These are phyloP conservation scores for Watsonalla cultraria DNA, from an alignment of 2,888 invertebrate species.

Conservation along the genomic window DNA sequence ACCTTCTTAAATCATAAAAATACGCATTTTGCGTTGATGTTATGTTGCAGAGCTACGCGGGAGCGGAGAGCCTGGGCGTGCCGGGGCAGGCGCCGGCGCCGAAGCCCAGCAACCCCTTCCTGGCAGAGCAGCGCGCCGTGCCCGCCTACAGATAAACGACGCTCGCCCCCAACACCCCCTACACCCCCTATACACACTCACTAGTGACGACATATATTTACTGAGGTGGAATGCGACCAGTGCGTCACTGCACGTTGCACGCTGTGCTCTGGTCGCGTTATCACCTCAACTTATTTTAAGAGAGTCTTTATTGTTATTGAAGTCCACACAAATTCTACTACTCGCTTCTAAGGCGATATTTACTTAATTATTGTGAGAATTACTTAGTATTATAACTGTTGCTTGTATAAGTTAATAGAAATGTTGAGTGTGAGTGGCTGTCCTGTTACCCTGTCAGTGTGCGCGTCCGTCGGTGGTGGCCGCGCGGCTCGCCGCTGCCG, in stretches of 20 bases:
- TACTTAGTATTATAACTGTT: too few species aligned
- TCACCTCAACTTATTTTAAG: neutral
- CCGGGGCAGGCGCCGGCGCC: slow-evolving; percentile 52
- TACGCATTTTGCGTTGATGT: too few species aligned
- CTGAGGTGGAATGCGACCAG: neutral
- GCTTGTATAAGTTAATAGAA: too few species aligned
- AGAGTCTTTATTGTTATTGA: neutral
- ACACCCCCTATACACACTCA: slow-evolving; percentile 2
- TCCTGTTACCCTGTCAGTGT: too few species aligned
- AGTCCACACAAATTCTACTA: neutral
- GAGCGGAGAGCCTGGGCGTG: slow-evolving; percentile 62
- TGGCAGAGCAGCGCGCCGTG: slow-evolving; percentile 37
- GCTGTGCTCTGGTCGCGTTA: too few species aligned
- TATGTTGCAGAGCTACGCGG: slow-evolving; percentile 40
- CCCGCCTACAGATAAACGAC: slow-evolving; percentile 50
- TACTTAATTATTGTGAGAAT: too few species aligned
- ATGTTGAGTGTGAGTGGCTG: too few species aligned
- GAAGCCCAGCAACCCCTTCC: slow-evolving; percentile 57
- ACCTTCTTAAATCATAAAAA: too few species aligned
- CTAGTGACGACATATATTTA: neutral
- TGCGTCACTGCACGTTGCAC: neutral
- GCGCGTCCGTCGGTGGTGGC: too few species aligned
- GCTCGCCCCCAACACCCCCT: slow-evolving; percentile 4
- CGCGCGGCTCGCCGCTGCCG: too few species aligned
- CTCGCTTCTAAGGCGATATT: neutral